Conservation (phyloP, 1,140 invertebrate genomes). For the Eulimnadia texana region DNA sequence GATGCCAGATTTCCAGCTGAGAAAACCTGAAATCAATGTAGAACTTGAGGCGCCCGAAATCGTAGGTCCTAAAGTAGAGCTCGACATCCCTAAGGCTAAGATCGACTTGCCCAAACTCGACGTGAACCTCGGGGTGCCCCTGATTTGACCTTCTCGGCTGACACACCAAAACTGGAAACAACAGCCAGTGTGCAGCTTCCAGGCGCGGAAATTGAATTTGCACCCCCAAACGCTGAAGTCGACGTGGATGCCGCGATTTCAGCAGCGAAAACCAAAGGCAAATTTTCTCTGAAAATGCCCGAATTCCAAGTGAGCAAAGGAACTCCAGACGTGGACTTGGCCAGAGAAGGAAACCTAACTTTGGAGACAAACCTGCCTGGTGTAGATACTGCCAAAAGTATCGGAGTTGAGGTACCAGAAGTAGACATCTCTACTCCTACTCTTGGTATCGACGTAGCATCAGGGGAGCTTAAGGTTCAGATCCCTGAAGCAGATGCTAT, state of each 20-base stretch:
- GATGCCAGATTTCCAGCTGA: conserved; percentile 10
- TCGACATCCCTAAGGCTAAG: background rate
- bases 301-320: too few species aligned
- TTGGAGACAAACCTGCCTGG: too few species aligned
- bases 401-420: conserved; percentile 2
- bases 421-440: background rate
- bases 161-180: too few species aligned
- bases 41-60: background rate
- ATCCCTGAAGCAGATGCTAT: background rate
- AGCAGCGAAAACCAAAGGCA: background rate
- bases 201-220: too few species aligned
- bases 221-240: too few species aligned
- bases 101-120: background rate
- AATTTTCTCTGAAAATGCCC: too few species aligned
- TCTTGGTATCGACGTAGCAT: background rate
- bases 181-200: too few species aligned
- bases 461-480: background rate
- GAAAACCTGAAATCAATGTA: background rate
- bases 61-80: background rate
- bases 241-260: background rate
- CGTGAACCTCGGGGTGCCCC: background rate
- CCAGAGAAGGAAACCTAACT: too few species aligned
- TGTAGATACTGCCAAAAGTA: background rate
- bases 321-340: too few species aligned
- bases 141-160: background rate